phyloP scores from a whole-genome alignment of 2,888 invertebrate genomes.

The Gortyna flavago region DNA sequence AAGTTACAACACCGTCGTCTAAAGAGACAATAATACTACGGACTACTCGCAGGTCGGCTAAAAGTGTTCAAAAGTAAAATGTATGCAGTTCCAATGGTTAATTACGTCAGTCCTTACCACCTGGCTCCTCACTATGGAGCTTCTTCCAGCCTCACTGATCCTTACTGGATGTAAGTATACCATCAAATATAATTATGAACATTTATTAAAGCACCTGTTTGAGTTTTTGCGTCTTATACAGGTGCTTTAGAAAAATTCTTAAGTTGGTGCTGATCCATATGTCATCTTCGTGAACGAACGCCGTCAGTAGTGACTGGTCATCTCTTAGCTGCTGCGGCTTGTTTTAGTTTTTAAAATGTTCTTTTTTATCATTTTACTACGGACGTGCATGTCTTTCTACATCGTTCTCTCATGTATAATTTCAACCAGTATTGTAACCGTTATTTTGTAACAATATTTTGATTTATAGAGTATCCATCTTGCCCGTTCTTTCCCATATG shows the following conservation, averaged over 20 bases:
- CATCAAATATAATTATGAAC: neutral
- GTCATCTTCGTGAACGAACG: too few relatives aligned
- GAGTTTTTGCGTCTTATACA: neutral
- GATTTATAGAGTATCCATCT: too few relatives aligned
- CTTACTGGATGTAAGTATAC: constrained; percentile 87
- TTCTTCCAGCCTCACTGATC: constrained; percentile 75
- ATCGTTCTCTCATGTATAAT: too few relatives aligned
- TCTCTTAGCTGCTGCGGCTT: too few relatives aligned
- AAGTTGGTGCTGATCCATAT: too few relatives aligned
- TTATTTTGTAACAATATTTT: too few relatives aligned
- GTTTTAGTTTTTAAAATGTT: too few relatives aligned
- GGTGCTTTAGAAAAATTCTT: neutral
- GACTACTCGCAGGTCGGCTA: neutral
- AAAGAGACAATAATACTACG: neutral
- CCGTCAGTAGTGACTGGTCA: too few relatives aligned
- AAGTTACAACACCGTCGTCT: neutral
- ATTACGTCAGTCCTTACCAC: constrained; percentile 82
- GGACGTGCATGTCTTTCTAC: too few relatives aligned
- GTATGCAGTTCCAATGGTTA: constrained; percentile 87
- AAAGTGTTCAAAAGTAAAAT: constrained; percentile 68
- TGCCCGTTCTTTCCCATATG: too few relatives aligned
- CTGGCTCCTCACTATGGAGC: constrained; percentile 74
- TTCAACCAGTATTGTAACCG: too few relatives aligned
- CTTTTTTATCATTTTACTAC: too few relatives aligned
- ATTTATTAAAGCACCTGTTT: neutral